These are phyloP conservation scores for Monomorium pharaonis DNA, from an alignment of 1,140 invertebrate genomes.

Conservation along the genomic window DNA sequence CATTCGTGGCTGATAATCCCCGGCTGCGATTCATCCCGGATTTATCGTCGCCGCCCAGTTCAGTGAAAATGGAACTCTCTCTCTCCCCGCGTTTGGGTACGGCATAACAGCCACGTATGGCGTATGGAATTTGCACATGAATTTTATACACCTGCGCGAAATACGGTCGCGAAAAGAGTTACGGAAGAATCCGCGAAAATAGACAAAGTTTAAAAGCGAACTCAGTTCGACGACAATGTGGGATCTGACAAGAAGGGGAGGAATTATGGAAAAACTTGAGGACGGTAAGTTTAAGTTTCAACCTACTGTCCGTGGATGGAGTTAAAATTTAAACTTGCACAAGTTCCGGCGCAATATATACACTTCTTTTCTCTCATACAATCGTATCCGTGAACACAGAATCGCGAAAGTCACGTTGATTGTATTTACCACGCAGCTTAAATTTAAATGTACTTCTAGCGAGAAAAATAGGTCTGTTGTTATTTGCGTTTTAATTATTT, in stretches of 20 bases:
- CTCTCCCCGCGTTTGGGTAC: background rate
- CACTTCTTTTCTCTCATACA: background rate
- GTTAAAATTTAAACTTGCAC: conserved; percentile 44
- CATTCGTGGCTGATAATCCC: conserved; percentile 39
- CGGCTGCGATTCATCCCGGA: background rate
- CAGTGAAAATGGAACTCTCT: conserved; percentile 33
- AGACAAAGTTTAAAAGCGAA: conserved; percentile 56
- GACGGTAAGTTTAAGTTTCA: conserved; percentile 33
- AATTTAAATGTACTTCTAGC: background rate
- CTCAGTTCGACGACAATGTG: conserved; percentile 49
- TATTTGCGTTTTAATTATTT: no score
- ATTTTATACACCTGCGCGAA: conserved; percentile 40
- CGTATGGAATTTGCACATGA: conserved; percentile 34
- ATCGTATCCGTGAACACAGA: background rate
- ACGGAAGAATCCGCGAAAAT: conserved; percentile 42
- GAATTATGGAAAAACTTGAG: conserved; percentile 51
- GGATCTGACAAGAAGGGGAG: conserved; percentile 38
- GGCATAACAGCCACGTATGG: conserved; percentile 47
- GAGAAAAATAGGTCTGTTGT: background rate
- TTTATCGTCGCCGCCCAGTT: conserved; percentile 30
- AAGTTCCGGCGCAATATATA: background rate
- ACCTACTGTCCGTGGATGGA: conserved; percentile 16
- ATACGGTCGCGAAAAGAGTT: conserved; percentile 17
- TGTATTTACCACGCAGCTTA: background rate
- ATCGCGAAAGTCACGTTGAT: conserved; percentile 1